Evolutionary conservation across 1,140 invertebrate species (phyloP).

Genomic region (Drosophila suzukii): DNA sequence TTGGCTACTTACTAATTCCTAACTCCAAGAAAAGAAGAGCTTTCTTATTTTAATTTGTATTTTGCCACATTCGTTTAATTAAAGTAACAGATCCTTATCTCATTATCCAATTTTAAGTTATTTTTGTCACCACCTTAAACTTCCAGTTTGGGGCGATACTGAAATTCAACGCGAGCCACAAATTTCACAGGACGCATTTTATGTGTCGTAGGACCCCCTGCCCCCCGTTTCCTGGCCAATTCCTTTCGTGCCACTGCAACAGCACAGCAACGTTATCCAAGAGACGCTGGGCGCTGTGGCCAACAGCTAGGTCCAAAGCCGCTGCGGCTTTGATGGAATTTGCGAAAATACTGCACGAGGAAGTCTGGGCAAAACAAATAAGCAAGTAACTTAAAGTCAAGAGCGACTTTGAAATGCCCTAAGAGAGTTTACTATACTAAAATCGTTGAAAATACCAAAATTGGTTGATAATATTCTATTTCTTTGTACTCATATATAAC

Average conservation of each 20-base stretch:
- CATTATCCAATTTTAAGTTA: conserved; percentile 1
- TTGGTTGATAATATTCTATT: no score
- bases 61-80: no score
- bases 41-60: no score
- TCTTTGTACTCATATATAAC: no score
- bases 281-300: conserved; percentile 30
- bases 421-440: not conserved
- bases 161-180: conserved; percentile 57
- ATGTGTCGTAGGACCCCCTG: conserved; percentile 36
- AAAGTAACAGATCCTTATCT: no score
- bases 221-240: conserved; percentile 9
- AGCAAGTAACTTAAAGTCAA: not conserved
- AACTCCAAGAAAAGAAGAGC: no score
- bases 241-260: conserved; percentile 49
- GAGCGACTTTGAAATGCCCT: conserved; percentile 6
- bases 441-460: no score
- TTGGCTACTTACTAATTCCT: no score
- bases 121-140: conserved; percentile 19
- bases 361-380: conserved; percentile 22
- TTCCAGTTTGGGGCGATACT: conserved; percentile 1
- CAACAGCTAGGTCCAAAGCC: conserved; percentile 34
- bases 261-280: conserved; percentile 23
- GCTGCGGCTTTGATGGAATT: conserved; percentile 63
- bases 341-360: conserved; percentile 35
- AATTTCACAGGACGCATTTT: conserved; percentile 42